A percentile compares a stretch with the other conserved stretches of the same genome.
Evolutionary conservation across 2,113 vertebrate species (phyloP).

Genomic region (Irena cyanogastra): DNA sequence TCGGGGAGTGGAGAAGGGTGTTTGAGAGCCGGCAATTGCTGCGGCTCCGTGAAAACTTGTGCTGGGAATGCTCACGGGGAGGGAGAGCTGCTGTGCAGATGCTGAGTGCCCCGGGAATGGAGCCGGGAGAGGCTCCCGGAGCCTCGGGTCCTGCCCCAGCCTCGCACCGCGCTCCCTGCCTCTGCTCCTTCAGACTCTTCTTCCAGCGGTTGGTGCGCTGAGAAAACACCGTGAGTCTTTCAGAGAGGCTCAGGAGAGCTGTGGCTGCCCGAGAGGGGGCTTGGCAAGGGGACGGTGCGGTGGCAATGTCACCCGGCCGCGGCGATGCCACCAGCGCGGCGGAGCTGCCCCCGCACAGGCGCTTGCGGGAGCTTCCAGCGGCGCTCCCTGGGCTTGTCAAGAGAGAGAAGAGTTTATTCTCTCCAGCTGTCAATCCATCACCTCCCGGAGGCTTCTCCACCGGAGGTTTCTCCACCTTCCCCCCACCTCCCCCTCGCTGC

Average conservation of each 20-base stretch:
- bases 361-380: background rate
- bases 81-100: background rate
- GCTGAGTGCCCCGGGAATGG: accelerated
- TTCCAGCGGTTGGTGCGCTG: accelerated
- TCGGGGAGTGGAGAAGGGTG: background rate
- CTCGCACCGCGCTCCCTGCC: background rate
- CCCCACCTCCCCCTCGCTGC: background rate
- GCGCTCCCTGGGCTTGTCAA: background rate
- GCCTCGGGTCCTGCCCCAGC: background rate
- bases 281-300: background rate
- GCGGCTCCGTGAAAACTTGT: background rate
- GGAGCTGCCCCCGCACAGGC: background rate
- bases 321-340: background rate
- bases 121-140: background rate
- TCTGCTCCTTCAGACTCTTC: background rate
- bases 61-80: background rate
- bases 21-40: background rate
- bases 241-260: background rate
- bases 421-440: constrained; percentile 48
- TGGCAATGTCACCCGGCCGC: background rate
- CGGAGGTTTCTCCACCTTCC: background rate
- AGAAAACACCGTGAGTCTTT: background rate
- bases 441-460: constrained; percentile 5
- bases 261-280: background rate
- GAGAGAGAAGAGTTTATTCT: constrained; percentile 31